Base-by-base conservation (phyloP, 1,140 invertebrate genomes). In the Dinoponera quadriceps region DNA sequence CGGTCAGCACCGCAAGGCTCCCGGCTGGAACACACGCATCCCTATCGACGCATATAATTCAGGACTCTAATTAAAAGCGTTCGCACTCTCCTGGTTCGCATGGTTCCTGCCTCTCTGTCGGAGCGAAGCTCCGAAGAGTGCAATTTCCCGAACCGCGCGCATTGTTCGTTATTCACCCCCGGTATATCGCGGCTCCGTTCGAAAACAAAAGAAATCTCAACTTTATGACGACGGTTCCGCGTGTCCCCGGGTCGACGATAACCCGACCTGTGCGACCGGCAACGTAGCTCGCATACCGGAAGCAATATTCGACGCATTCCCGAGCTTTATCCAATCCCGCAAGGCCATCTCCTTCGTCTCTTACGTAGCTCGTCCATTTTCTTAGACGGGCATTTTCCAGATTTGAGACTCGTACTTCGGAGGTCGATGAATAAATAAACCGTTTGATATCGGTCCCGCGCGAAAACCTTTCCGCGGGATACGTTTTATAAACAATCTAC, bases 11-110 rank as follows among this genome's bases (percentile, higher is more conserved):
- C 14, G 25, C 51, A 18, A 71, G 25, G 25, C 2, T 49, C 25
- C 33, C 38, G 51, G 59, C 69, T 80, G 9, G 33, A 59, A 25
- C 38, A 25, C 38, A 80, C 65, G 75, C 68, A 55, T 80, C 65
- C 29, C 63, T 51, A 55, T 59, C 33, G 25, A 65, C 27, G 65
- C 65, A 29, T 80, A 69, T 80, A 80, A 80, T 80, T 80, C 33
- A 57, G 25, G n/a, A 65, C 29, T 80, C 75, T 80, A 80, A 80
- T 80, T 80, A 80, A 80, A 69, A 80, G 75, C 51, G 33, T 51
- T 71, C 51, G 14, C 75, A 71, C 65, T n/a, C n/a, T n/a, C n/a
- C n/a, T n/a, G n/a, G n/a, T n/a, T n/a, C n/a, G n/a, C n/a, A n/a
- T n/a, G n/a, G n/a, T n/a, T n/a, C n/a, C 33, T 71, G 29, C 33